These are phyloP conservation scores for Rattus rattus DNA, from an alignment of 2,113 vertebrate species.

Conservation along the genomic window DNA sequence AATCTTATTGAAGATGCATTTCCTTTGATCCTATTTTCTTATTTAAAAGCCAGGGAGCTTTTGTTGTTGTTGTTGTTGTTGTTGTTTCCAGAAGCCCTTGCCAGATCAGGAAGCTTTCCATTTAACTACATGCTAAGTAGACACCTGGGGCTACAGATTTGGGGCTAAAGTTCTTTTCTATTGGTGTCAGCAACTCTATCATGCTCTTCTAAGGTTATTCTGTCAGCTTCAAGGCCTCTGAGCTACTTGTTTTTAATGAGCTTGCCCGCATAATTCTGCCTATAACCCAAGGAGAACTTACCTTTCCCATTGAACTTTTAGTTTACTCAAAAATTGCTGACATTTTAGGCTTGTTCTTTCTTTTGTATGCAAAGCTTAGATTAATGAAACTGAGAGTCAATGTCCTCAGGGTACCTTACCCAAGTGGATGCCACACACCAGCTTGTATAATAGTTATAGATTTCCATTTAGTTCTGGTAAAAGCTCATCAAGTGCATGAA, in stretches of 20 bases:
- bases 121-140: not conserved
- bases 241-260: slow-evolving; percentile 62
- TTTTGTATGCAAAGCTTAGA: slow-evolving; percentile 29
- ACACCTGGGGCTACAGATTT: not conserved
- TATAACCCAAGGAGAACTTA: slow-evolving; percentile 4
- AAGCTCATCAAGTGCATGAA: not conserved
- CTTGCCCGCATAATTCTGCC: not conserved
- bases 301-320: not conserved
- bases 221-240: not conserved
- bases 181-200: accelerated
- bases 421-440: accelerated
- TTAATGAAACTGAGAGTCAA: not conserved
- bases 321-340: not conserved
- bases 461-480: not conserved
- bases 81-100: not conserved
- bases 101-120: not conserved
- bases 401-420: not conserved
- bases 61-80: not conserved
- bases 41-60: not conserved
- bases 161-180: not conserved
- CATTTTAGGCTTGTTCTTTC: not conserved
- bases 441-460: not conserved
- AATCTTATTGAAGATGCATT: not conserved
- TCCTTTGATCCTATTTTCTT: not conserved
- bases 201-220: not conserved